These are phyloP conservation scores for Triplophysa tibetana DNA, from an alignment of 2,113 vertebrate genomes.

Conservation along the genomic window DNA sequence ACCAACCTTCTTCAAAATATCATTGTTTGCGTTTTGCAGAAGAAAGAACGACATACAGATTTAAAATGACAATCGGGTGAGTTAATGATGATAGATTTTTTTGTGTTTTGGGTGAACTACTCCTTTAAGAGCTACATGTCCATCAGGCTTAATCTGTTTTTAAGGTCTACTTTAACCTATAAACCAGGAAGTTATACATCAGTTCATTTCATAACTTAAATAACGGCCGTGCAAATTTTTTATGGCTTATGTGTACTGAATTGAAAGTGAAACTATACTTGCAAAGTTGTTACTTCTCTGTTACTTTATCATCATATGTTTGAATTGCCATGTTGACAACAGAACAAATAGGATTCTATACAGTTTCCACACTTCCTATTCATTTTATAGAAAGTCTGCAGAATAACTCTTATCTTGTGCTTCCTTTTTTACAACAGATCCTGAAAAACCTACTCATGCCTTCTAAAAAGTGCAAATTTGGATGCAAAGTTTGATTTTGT, in stretches of 20 bases:
- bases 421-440: neutral
- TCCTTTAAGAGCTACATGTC: neutral
- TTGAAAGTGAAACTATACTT: constrained; percentile 11
- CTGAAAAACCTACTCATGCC: neutral
- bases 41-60: too few species aligned
- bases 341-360: neutral
- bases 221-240: neutral
- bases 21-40: too few species aligned
- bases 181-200: neutral
- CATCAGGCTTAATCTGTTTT: neutral
- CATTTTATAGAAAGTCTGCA: neutral
- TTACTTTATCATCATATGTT: neutral
- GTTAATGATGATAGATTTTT: too few species aligned
- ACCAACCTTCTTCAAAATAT: too few species aligned
- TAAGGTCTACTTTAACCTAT: neutral
- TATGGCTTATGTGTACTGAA: neutral
- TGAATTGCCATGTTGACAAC: neutral
- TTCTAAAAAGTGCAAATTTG: neutral
- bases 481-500: neutral
- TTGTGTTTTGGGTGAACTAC: neutral
- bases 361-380: neutral
- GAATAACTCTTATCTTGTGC: neutral
- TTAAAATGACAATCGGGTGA: too few species aligned
- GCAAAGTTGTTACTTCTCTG: neutral
- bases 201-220: neutral